Evolutionary conservation across 2,113 vertebrate genomes (phyloP).

Genomic region (Centrocercus urophasianus): DNA sequence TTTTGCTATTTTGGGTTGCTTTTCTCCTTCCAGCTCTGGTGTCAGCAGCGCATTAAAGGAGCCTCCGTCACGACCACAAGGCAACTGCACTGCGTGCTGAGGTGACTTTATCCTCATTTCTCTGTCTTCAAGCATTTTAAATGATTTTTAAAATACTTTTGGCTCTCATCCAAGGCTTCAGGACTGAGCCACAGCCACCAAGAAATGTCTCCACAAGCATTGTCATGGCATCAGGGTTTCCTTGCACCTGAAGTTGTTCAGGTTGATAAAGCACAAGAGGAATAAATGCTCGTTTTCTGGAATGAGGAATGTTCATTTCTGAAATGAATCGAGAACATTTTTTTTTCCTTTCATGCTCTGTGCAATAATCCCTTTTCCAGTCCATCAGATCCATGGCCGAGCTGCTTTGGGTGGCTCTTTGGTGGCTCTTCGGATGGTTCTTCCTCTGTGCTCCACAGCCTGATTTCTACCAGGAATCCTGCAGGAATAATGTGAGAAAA

Average conservation of each 20-base stretch:
- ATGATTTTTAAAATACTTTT: neutral
- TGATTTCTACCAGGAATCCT: neutral
- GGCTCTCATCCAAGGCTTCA: neutral
- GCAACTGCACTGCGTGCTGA: neutral
- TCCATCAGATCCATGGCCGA: rapidly evolving
- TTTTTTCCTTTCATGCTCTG: neutral
- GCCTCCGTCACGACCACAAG: neutral
- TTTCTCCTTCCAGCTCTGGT: neutral
- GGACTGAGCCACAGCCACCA: neutral
- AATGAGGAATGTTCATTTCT: neutral
- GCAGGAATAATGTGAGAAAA: neutral
- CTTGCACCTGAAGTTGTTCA: neutral
- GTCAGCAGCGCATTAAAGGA: neutral
- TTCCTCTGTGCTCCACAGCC: neutral
- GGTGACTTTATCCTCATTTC: neutral
- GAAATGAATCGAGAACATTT: neutral
- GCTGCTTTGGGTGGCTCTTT: neutral
- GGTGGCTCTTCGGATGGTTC: neutral
- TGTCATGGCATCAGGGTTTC: rapidly evolving
- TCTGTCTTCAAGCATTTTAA: neutral
- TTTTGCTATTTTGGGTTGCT: neutral
- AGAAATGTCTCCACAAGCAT: neutral
- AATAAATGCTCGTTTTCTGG: neutral
- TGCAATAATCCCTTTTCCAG: neutral
- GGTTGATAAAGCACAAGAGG: neutral